These are phyloP conservation scores for Zosterops japonicus DNA, from an alignment of 2,113 vertebrate genomes.

Conservation along the genomic window DNA sequence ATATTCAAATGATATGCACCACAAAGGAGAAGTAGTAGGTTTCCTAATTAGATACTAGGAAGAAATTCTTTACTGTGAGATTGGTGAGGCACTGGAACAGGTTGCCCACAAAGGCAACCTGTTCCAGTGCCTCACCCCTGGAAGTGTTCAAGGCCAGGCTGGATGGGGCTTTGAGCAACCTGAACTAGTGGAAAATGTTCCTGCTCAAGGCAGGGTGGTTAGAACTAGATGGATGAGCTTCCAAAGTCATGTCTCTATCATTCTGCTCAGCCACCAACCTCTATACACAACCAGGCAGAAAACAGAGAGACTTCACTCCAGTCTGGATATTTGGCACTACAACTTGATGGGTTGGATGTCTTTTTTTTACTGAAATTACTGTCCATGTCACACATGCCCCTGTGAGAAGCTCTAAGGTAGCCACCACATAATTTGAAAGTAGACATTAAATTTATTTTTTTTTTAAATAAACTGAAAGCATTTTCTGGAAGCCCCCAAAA, in stretches of 20 bases:
- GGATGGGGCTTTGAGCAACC: background rate
- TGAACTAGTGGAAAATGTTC: background rate
- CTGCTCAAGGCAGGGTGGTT: background rate
- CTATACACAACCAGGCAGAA: background rate
- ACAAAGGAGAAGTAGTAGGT: rapidly evolving
- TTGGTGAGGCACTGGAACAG: background rate
- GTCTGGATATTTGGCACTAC: background rate
- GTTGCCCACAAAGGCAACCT: background rate
- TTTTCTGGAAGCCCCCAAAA: background rate
- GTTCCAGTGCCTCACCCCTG: background rate
- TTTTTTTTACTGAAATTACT: background rate
- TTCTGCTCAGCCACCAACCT: background rate
- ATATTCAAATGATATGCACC: background rate
- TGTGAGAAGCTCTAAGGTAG: background rate
- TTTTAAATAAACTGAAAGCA: background rate
- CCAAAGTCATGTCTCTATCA: background rate
- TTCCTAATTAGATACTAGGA: background rate
- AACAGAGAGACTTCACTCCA: background rate
- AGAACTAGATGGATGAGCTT: background rate
- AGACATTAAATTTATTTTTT: background rate
- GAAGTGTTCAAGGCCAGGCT: background rate
- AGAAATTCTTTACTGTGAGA: background rate
- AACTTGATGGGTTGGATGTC: background rate
- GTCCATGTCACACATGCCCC: rapidly evolving
- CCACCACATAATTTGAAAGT: background rate